Conservation (phyloP, 2,888 invertebrate species). For the Euplexia lucipara region DNA sequence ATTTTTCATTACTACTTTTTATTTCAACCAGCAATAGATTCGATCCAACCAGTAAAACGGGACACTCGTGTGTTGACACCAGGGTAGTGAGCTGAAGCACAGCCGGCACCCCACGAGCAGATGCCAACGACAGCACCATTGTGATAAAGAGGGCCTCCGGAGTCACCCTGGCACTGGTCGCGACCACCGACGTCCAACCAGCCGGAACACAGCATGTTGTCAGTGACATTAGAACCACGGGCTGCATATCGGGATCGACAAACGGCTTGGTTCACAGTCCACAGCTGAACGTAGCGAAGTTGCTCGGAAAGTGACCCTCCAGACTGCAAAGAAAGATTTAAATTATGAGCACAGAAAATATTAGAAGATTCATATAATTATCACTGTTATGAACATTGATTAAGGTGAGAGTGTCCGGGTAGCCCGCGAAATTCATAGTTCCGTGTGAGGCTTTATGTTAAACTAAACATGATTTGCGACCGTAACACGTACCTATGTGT, state of each 20-base stretch:
- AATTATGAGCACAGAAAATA: too few species aligned
- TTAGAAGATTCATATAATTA: too few species aligned
- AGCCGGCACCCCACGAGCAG: constrained; percentile 69
- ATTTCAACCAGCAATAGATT: constrained; percentile 53
- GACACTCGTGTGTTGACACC: constrained; percentile 72
- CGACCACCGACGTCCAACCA: constrained; percentile 71
- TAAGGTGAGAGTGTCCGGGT: too few species aligned
- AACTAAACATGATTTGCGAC: constrained; percentile 6
- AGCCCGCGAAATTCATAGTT: too few species aligned
- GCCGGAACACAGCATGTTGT: constrained; percentile 76
- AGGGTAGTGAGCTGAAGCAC: constrained; percentile 66
- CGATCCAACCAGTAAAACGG: constrained; percentile 65
- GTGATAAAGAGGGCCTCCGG: constrained; percentile 73
- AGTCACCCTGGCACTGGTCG: constrained; percentile 73
- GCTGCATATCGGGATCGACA: constrained; percentile 68
- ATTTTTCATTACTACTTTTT: background rate
- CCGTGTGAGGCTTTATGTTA: too few species aligned
- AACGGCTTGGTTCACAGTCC: constrained; percentile 68
- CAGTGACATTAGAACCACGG: constrained; percentile 54
- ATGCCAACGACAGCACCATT: constrained; percentile 69
- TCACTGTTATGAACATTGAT: too few species aligned
- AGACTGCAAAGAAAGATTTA: constrained; percentile 51
- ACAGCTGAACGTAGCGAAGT: constrained; percentile 70
- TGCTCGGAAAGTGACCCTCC: constrained; percentile 65
- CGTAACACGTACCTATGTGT: too few species aligned